Conservation (phyloP, 2,888 invertebrate genomes). For the Acanthacorydalis orientalis region DNA sequence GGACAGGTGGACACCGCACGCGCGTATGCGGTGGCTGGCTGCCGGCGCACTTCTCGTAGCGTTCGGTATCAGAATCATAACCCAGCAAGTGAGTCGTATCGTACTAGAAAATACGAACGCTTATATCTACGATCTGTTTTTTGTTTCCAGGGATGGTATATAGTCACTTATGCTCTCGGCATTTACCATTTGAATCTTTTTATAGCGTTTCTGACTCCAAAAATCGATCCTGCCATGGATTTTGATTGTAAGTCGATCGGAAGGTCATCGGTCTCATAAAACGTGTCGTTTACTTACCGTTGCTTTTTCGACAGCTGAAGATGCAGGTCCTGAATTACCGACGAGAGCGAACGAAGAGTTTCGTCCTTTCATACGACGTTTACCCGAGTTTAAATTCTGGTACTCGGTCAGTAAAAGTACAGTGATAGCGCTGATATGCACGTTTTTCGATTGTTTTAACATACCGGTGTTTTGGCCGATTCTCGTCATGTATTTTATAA, state of each 20-base stretch:
- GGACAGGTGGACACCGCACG: conserved; percentile 76
- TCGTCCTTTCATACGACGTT: conserved; percentile 85
- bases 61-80: conserved; percentile 67
- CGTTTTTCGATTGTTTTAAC: conserved; percentile 95
- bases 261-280: too few species aligned
- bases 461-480: conserved; percentile 99
- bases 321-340: conserved; percentile 82
- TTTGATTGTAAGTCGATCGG: conserved; percentile 55
- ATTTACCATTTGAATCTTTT: conserved; percentile 99
- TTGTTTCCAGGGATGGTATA: conserved; percentile 90
- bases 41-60: conserved; percentile 48
- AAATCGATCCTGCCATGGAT: conserved; percentile 95
- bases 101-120: conserved; percentile 24
- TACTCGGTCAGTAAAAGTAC: conserved; percentile 92
- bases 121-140: not conserved
- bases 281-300: not conserved
- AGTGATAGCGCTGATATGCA: conserved; percentile 73
- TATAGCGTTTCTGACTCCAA: conserved; percentile 98
- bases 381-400: conserved; percentile 99
- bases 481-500: conserved; percentile 98
- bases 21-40: conserved; percentile 63
- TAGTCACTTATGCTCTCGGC: conserved; percentile 95
- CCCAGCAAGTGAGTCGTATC: conserved; percentile 50
- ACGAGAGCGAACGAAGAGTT: conserved; percentile 95
- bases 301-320: conserved; percentile 37